A percentile compares a stretch with the other conserved stretches of the same genome.
These are phyloP conservation scores for Lacerta agilis DNA, from an alignment of 2,797 vertebrate species.

Conservation along the genomic window DNA sequence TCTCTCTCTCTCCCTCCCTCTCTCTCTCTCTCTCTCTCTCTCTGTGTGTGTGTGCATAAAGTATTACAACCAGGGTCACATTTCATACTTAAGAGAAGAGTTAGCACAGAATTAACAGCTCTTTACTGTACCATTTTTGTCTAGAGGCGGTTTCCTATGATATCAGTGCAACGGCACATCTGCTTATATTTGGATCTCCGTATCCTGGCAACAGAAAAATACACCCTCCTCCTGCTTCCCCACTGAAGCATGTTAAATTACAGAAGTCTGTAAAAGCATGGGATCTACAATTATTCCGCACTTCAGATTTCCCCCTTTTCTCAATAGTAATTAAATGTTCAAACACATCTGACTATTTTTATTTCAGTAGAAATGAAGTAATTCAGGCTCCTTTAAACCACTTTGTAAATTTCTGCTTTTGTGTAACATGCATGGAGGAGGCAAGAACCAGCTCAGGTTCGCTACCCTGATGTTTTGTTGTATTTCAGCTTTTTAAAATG, in stretches of 20 bases:
- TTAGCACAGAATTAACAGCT: slow-evolving; percentile 1
- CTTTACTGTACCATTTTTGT: not conserved
- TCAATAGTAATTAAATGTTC: slow-evolving; percentile 20
- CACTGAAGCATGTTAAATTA: not conserved
- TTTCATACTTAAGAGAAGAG: slow-evolving; percentile 29
- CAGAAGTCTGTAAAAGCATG: not conserved
- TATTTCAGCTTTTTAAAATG: not conserved
- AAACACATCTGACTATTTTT: not conserved
- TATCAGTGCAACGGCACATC: slow-evolving; percentile 19
- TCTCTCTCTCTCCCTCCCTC: no score
- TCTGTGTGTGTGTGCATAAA: no score
- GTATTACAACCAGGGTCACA: not conserved
- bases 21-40: no score
- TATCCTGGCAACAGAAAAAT: slow-evolving; percentile 39
- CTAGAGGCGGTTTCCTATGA: not conserved
- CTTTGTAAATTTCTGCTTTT: not conserved
- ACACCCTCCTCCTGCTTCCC: not conserved
- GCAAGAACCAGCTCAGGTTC: not conserved
- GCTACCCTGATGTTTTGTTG: not conserved
- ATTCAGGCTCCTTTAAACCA: slow-evolving; percentile 16
- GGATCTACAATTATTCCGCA: not conserved
- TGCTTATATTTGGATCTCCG: slow-evolving; percentile 30
- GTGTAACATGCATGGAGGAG: not conserved
- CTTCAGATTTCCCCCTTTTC: slow-evolving; percentile 11
- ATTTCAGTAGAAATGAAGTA: slow-evolving; percentile 28